Percentiles rank a stretch among this genome's conserved stretches.
These are phyloP conservation scores for Neocrepidodera transversa DNA, from an alignment of 2,888 invertebrate species.

Conservation along the genomic window DNA sequence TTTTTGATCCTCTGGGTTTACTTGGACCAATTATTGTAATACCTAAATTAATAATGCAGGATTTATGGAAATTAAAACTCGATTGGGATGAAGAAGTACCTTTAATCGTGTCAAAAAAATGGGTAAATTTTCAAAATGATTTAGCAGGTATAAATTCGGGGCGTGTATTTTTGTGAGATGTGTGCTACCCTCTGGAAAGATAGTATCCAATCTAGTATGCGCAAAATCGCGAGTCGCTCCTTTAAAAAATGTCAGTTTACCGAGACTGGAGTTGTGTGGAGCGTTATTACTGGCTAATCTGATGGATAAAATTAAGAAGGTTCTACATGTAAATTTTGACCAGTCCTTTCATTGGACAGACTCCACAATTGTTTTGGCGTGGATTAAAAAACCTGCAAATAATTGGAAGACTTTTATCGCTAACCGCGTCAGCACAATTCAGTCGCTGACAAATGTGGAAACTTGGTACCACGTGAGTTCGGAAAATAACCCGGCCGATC, in stretches of 20 bases:
- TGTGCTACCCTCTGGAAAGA: background rate
- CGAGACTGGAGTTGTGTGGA: slow-evolving; percentile 27
- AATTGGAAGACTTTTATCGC: too few relatives aligned
- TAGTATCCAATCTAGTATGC: slow-evolving; percentile 14
- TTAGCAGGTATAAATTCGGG: background rate
- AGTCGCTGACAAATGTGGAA: too few relatives aligned
- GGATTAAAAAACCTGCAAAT: too few relatives aligned
- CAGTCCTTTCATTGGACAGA: too few relatives aligned
- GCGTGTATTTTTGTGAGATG: background rate
- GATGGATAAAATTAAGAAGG: too few relatives aligned
- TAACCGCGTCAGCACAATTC: too few relatives aligned
- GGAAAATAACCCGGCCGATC: too few relatives aligned
- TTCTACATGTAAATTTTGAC: too few relatives aligned
- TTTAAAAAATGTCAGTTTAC: slow-evolving; percentile 27
- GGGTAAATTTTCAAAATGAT: slow-evolving; percentile 7
- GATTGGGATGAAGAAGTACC: slow-evolving; percentile 31
- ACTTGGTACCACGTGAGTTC: too few relatives aligned
- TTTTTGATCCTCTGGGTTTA: slow-evolving; percentile 33
- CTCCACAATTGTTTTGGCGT: too few relatives aligned
- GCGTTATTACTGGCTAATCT: too few relatives aligned
- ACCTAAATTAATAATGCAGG: slow-evolving; percentile 30
- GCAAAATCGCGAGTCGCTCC: slow-evolving; percentile 31
- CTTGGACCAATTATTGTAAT: slow-evolving; percentile 25
- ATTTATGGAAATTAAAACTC: too few relatives aligned
- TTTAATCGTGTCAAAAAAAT: slow-evolving; percentile 7